These are phyloP conservation scores for Cyprinodon tularosa DNA, from an alignment of 2,113 vertebrate species.

Conservation along the genomic window DNA sequence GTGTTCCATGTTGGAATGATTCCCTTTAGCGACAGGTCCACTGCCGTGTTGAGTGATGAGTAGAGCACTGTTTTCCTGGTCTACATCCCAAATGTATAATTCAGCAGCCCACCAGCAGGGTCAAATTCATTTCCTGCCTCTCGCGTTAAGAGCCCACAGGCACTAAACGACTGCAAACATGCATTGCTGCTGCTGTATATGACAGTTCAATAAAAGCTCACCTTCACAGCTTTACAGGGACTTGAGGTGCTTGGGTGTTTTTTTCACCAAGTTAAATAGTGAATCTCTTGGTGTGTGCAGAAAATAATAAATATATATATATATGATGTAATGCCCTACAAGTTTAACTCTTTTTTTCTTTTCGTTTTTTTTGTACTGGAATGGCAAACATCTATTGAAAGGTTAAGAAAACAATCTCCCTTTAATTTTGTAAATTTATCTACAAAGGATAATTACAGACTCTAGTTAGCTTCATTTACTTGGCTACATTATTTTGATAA, in stretches of 20 bases:
- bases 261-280: background rate
- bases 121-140: constrained; percentile 60
- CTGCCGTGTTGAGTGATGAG: constrained; percentile 32
- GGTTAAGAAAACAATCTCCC: too few relatives aligned
- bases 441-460: too few relatives aligned
- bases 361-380: too few relatives aligned
- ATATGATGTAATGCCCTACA: too few relatives aligned
- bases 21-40: constrained; percentile 11
- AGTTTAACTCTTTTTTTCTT: too few relatives aligned
- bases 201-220: constrained; percentile 41
- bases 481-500: too few relatives aligned
- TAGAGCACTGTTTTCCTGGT: constrained; percentile 29
- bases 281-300: background rate
- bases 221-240: constrained; percentile 12
- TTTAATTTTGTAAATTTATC: too few relatives aligned
- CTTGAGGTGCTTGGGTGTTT: background rate
- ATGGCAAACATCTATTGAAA: too few relatives aligned
- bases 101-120: constrained; percentile 41
- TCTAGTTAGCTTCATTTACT: too few relatives aligned
- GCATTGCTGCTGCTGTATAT: constrained; percentile 34
- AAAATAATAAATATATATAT: background rate
- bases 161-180: constrained; percentile 52
- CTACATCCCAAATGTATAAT: constrained; percentile 10
- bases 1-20: background rate
- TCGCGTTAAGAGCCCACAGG: constrained; percentile 40